Percentiles rank a stretch among this genome's conserved stretches.
Evolutionary conservation across 2,113 vertebrate genomes (phyloP).

Genomic region (Noctilio leporinus): DNA sequence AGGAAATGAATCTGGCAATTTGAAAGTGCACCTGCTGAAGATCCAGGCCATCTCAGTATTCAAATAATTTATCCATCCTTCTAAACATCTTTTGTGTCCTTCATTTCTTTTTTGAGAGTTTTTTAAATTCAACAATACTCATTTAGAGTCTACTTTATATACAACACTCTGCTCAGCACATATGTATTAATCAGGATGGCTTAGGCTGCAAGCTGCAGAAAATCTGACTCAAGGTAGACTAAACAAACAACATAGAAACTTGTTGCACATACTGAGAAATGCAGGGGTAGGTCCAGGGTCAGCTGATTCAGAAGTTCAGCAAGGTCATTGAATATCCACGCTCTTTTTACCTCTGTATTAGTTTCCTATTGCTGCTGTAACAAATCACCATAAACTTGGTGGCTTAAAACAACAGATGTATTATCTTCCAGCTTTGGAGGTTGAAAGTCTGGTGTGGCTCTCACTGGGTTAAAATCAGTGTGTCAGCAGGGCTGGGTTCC

Average conservation of each 20-base stretch:
- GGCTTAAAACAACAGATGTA: background rate
- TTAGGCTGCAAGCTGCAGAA: background rate
- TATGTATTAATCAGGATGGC: background rate
- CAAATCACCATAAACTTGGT: background rate
- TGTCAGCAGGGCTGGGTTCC: background rate
- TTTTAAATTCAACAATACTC: background rate
- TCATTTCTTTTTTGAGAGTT: background rate
- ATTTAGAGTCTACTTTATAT: background rate
- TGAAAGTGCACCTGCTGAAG: conserved; percentile 62
- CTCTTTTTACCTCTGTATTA: background rate
- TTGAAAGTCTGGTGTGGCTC: background rate
- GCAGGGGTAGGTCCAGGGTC: background rate
- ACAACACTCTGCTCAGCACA: background rate
- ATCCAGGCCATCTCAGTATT: conserved; percentile 48
- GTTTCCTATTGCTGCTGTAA: background rate
- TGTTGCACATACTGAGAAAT: background rate
- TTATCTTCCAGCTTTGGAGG: background rate
- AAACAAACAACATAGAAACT: background rate
- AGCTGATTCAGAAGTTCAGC: background rate
- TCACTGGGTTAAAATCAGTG: background rate
- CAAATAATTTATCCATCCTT: conserved; percentile 44
- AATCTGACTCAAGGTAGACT: background rate
- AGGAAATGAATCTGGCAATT: conserved; percentile 73
- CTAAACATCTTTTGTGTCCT: conserved; percentile 61
- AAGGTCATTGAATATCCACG: background rate